A percentile compares a stretch with the other conserved stretches of the same genome.
Evolutionary conservation across 2,888 invertebrate species (phyloP).

Genomic region (Malacosoma neustria): DNA sequence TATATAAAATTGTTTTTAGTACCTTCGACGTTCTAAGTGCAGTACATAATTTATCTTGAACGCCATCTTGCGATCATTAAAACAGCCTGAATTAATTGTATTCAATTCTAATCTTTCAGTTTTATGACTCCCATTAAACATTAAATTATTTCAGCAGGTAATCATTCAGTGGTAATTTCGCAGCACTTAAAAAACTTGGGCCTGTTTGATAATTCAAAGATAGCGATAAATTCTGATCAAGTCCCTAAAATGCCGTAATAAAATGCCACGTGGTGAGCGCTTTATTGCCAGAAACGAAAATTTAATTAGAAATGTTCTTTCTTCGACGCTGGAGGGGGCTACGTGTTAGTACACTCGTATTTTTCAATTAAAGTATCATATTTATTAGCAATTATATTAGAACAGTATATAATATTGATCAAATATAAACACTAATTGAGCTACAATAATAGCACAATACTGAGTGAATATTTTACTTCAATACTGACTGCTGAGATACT

Average conservation of each 20-base stretch:
- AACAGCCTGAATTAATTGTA: neutral
- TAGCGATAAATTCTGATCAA: conserved; percentile 43
- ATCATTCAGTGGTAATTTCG: conserved; percentile 1
- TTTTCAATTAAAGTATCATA: conserved; percentile 39
- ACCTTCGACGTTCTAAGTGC: too few species aligned
- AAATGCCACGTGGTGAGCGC: conserved; percentile 42
- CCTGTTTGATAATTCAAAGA: conserved; percentile 31
- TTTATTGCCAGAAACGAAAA: conserved; percentile 41
- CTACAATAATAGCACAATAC: too few species aligned
- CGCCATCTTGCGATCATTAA: too few species aligned
- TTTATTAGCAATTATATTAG: too few species aligned
- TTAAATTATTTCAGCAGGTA: conserved; percentile 2
- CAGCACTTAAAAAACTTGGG: conserved; percentile 3
- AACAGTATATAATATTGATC: too few species aligned
- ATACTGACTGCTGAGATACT: too few species aligned
- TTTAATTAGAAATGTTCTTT: conserved; percentile 40
- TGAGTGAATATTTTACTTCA: too few species aligned
- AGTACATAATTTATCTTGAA: too few species aligned
- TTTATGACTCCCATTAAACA: conserved; percentile 8
- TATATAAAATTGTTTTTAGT: too few species aligned
- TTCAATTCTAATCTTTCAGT: neutral
- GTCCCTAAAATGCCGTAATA: conserved; percentile 37
- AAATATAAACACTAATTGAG: too few species aligned
- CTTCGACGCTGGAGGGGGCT: conserved; percentile 21
- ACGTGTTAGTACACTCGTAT: conserved; percentile 30